Evolutionary conservation across 2,797 vertebrate genomes (phyloP).

Genomic region (Chrosomus eos): DNA sequence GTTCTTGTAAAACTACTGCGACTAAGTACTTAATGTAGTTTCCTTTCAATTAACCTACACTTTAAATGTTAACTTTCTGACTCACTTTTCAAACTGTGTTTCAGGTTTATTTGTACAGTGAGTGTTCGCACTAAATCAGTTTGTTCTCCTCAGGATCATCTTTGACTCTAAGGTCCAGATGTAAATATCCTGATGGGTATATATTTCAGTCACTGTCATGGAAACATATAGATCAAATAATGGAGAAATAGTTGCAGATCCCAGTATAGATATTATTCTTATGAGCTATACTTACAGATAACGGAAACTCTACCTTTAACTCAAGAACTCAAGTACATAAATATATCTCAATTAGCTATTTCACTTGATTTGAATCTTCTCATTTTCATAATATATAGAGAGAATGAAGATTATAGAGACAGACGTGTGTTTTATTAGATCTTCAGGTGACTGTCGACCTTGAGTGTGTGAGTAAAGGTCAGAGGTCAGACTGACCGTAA

Average conservation of each 20-base stretch:
- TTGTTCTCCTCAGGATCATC: slow-evolving; percentile 3
- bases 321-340: background rate
- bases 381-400: background rate
- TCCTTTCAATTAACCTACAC: too few relatives aligned
- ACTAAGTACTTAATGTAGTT: too few relatives aligned
- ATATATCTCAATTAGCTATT: background rate
- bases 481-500: slow-evolving; percentile 2
- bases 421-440: too few relatives aligned
- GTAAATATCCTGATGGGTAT: background rate
- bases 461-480: background rate
- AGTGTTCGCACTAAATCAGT: background rate
- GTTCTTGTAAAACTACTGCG: background rate
- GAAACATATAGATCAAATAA: background rate
- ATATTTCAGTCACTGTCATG: background rate
- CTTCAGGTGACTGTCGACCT: too few relatives aligned
- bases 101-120: background rate
- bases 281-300: background rate
- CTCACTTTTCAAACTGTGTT: background rate
- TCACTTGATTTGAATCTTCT: background rate
- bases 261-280: background rate
- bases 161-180: background rate
- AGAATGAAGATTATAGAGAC: too few relatives aligned
- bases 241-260: background rate
- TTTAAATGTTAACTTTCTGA: too few relatives aligned
- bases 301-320: accelerated